Evolutionary conservation across 2,113 vertebrate species (phyloP).

Genomic region (Catharus bicknelli): DNA sequence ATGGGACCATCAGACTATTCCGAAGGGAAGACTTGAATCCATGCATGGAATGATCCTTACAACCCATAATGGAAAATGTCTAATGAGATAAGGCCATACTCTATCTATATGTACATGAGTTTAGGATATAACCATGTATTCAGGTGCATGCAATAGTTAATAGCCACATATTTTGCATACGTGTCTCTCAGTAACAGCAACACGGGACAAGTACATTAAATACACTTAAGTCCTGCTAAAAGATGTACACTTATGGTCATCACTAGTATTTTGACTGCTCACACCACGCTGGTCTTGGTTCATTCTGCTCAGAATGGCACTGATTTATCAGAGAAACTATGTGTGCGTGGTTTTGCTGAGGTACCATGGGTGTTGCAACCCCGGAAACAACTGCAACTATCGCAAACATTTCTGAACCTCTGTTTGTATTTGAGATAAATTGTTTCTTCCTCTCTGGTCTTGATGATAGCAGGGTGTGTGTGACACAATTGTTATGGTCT

Average conservation of each 20-base stretch:
- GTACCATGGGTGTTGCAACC: not conserved
- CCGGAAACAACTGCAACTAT: not conserved
- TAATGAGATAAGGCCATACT: not conserved
- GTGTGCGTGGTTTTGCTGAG: not conserved
- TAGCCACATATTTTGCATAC: not conserved
- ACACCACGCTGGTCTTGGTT: not conserved
- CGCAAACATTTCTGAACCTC: not conserved
- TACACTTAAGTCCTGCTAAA: not conserved
- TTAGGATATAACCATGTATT: not conserved
- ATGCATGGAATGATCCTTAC: not conserved
- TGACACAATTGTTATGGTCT: rapidly evolving
- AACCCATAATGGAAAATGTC: not conserved
- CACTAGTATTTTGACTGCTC: not conserved
- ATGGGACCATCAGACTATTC: not conserved
- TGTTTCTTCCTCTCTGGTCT: not conserved
- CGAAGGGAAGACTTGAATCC: not conserved
- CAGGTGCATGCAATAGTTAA: not conserved
- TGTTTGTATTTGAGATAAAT: not conserved
- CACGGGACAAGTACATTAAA: not conserved
- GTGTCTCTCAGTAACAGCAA: not conserved
- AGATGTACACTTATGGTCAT: not conserved
- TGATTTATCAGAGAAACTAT: not conserved
- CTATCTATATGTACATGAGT: not conserved
- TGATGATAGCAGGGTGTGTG: not conserved
- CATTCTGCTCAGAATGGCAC: not conserved